These are phyloP conservation scores for Phorcus lineatus DNA, from an alignment of 2,888 invertebrate species.

Conservation along the genomic window DNA sequence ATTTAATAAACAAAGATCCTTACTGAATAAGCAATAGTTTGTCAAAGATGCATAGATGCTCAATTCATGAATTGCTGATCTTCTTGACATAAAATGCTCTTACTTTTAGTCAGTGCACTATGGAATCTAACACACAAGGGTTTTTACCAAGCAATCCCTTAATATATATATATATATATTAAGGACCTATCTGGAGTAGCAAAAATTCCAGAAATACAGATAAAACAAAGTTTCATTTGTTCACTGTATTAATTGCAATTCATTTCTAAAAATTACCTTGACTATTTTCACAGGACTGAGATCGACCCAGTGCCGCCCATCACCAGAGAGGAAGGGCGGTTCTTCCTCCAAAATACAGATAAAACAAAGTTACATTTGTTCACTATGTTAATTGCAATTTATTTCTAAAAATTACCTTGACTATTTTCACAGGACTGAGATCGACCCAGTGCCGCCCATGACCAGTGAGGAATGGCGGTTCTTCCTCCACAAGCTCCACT, in stretches of 20 bases:
- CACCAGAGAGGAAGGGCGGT: constrained; percentile 89
- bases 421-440: constrained; percentile 93
- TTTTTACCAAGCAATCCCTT: too few relatives aligned
- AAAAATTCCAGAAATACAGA: too few relatives aligned
- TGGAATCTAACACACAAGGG: too few relatives aligned
- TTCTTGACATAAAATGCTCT: too few relatives aligned
- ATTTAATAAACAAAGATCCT: too few relatives aligned
- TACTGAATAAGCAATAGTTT: too few relatives aligned
- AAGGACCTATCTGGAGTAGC: too few relatives aligned
- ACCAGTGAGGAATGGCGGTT: constrained; percentile 91
- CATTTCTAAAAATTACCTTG: constrained; percentile 78
- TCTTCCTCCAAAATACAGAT: constrained; percentile 99
- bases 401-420: constrained; percentile 80
- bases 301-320: constrained; percentile 92
- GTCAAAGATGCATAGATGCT: too few relatives aligned
- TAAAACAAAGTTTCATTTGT: not conserved
- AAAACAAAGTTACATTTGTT: not conserved
- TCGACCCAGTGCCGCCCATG: constrained; percentile 92
- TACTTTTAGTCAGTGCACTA: too few relatives aligned
- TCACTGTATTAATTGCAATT: not conserved
- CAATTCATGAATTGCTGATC: too few relatives aligned
- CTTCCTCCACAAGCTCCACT: constrained; percentile 98
- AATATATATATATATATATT: too few relatives aligned
- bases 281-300: constrained; percentile 95
- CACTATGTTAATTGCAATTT: not conserved